These are phyloP conservation scores for Pyrrhia umbra DNA, from an alignment of 2,888 invertebrate species.

Conservation along the genomic window DNA sequence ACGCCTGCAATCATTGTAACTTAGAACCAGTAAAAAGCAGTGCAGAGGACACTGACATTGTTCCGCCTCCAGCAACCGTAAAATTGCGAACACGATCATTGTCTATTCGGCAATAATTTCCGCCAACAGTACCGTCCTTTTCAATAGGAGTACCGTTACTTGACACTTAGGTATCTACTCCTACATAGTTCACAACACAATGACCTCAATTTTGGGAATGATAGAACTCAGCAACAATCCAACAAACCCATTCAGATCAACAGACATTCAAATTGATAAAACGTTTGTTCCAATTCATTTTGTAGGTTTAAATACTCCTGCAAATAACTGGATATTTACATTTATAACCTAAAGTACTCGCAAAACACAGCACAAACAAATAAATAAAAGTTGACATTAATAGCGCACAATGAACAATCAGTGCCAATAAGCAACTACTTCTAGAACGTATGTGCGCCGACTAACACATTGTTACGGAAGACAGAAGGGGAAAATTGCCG, in stretches of 20 bases:
- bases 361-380: constrained; percentile 37
- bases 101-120: constrained; percentile 80
- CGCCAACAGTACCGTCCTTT: constrained; percentile 75
- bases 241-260: constrained; percentile 2
- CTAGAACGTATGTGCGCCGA: constrained; percentile 8
- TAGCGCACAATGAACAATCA: constrained; percentile 46
- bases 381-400: constrained; percentile 45
- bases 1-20: constrained; percentile 12
- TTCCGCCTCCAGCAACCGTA: constrained; percentile 83
- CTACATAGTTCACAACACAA: constrained; percentile 59
- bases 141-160: constrained; percentile 74
- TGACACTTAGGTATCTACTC: constrained; percentile 62
- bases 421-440: constrained; percentile 40
- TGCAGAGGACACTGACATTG: constrained; percentile 80
- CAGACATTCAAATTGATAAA: constrained; percentile 2
- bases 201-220: constrained; percentile 43
- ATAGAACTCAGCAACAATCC: constrained; percentile 23
- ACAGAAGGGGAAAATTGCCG: background rate
- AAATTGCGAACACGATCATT: constrained; percentile 79
- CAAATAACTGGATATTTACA: background rate
- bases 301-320: background rate
- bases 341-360: no score
- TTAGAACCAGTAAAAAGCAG: constrained; percentile 46
- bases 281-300: constrained; percentile 21
- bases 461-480: constrained; percentile 10